These are phyloP conservation scores for Hylomyscus alleni DNA, from an alignment of 2,797 vertebrate genomes.

Conservation along the genomic window DNA sequence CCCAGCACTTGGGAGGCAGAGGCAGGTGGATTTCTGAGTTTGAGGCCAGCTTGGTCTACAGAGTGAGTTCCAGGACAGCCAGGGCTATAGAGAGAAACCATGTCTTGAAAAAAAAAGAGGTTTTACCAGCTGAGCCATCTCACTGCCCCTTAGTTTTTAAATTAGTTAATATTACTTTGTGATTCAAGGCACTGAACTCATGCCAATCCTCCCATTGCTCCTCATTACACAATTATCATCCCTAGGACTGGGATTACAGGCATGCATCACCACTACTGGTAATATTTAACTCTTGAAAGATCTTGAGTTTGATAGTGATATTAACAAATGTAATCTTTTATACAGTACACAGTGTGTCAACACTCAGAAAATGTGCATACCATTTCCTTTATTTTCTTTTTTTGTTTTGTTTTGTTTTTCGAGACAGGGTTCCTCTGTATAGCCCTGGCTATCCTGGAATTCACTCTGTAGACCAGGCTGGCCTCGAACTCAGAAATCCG, in stretches of 20 bases:
- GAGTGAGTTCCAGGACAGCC: too few relatives aligned
- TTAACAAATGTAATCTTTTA: slow-evolving; percentile 48
- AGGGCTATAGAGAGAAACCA: too few relatives aligned
- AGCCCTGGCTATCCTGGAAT: too few relatives aligned
- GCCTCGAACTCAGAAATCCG: too few relatives aligned
- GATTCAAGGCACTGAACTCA: neutral
- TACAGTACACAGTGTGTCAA: neutral
- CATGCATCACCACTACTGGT: neutral
- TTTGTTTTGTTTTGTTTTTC: too few relatives aligned
- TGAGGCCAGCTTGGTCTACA: too few relatives aligned
- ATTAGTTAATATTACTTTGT: neutral
- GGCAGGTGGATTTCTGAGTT: too few relatives aligned
- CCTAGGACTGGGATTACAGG: neutral
- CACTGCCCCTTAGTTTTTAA: neutral
- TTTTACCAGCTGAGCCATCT: neutral
- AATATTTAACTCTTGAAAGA: neutral
- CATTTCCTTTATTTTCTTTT: neutral
- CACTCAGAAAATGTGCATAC: neutral
- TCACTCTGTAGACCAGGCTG: too few relatives aligned
- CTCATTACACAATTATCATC: neutral
- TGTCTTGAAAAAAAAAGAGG: too few relatives aligned
- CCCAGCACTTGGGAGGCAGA: too few relatives aligned
- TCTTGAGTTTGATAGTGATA: neutral
- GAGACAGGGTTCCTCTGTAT: too few relatives aligned
- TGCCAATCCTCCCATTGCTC: neutral